Percentiles rank a stretch among this genome's conserved stretches.
Evolutionary conservation across 1,140 invertebrate species (phyloP).

Genomic region (Monomorium pharaonis): DNA sequence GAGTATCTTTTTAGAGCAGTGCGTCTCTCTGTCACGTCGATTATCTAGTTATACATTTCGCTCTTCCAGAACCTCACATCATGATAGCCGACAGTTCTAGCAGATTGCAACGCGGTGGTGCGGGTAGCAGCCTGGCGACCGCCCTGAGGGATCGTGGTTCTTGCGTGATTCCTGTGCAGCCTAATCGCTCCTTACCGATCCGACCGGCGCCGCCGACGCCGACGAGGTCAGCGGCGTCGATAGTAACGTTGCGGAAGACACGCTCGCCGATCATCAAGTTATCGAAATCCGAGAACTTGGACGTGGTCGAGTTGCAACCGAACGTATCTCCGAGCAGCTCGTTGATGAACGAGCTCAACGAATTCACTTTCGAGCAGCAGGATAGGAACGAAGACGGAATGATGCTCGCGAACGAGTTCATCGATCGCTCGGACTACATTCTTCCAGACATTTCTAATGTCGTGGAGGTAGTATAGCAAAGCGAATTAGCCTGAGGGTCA

Average conservation of each 20-base stretch:
- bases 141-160: conserved; percentile 72
- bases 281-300: not conserved
- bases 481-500: not conserved
- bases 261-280: conserved; percentile 21
- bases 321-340: not conserved
- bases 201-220: conserved; percentile 74
- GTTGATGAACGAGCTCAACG: not conserved
- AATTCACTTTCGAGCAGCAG: not conserved
- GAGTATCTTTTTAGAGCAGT: not conserved
- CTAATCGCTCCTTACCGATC: conserved; percentile 78
- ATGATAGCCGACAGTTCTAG: conserved; percentile 69
- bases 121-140: conserved; percentile 60
- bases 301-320: conserved; percentile 42
- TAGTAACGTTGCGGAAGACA: conserved; percentile 40
- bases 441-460: conserved; percentile 41
- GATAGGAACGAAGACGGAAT: not conserved
- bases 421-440: conserved; percentile 8
- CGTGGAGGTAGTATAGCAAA: conserved; percentile 22
- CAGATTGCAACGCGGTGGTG: conserved; percentile 18
- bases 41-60: not conserved
- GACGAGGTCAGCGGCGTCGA: conserved; percentile 24
- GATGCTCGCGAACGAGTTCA: not conserved
- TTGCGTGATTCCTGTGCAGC: conserved; percentile 76
- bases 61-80: conserved; percentile 54
- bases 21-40: not conserved